phyloP scores from a whole-genome alignment of 2,113 vertebrate species.

The Genyomyrus donnyi region DNA sequence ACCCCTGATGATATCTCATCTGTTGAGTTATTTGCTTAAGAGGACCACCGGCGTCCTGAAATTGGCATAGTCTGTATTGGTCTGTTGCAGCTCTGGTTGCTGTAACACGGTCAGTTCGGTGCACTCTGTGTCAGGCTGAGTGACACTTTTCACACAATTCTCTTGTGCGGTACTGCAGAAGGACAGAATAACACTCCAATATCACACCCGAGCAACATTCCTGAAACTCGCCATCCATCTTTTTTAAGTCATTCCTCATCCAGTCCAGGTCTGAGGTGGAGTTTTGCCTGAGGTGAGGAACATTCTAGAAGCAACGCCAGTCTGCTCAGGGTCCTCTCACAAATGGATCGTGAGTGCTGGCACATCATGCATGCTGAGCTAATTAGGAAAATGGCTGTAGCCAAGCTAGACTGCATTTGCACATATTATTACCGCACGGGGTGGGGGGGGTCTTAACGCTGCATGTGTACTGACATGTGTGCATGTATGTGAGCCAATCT shows the following conservation, averaged over 20 bases:
- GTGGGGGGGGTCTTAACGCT: not conserved
- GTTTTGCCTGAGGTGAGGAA: not conserved
- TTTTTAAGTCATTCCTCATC: not conserved
- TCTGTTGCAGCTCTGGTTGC: not conserved
- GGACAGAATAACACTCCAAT: not conserved
- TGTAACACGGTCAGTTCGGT: not conserved
- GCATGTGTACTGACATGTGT: not conserved
- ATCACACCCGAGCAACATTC: not conserved
- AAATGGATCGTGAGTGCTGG: not conserved
- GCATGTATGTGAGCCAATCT: not conserved
- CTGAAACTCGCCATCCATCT: not conserved
- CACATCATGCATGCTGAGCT: not conserved
- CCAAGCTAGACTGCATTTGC: not conserved
- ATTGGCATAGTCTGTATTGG: not conserved
- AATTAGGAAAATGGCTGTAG: not conserved
- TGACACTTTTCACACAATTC: not conserved
- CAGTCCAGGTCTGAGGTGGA: not conserved
- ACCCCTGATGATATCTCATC: not conserved
- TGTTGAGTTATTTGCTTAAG: not conserved
- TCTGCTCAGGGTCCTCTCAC: not conserved
- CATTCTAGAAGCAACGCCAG: not conserved
- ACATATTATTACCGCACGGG: not conserved
- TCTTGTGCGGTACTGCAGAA: not conserved
- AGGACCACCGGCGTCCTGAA: not conserved
- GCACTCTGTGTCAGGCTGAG: not conserved